Percentiles rank a stretch among this genome's conserved stretches.
phyloP scores from a whole-genome alignment of 2,113 vertebrate species.

The Antennarius striatus region DNA sequence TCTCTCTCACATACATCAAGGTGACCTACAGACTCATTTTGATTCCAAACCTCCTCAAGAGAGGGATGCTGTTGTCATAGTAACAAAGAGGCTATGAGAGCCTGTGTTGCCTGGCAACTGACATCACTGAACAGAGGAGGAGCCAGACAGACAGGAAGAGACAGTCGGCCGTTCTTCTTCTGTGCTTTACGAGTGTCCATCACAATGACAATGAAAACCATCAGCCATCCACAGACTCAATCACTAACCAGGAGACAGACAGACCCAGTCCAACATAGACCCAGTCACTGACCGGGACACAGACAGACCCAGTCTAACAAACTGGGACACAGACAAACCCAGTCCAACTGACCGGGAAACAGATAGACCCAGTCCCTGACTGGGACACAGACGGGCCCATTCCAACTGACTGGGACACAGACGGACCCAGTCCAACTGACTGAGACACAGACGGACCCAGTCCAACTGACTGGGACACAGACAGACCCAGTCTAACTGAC shows the following conservation, averaged over 20 bases:
- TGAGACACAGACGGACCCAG: background rate
- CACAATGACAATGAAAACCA: too few species aligned
- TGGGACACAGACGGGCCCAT: background rate
- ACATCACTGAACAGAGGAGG: slow-evolving; percentile 35
- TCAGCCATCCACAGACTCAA: too few species aligned
- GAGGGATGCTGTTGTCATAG: slow-evolving; percentile 28
- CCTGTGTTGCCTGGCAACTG: slow-evolving; percentile 26
- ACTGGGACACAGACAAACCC: too few species aligned
- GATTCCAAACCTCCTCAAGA: slow-evolving; percentile 1
- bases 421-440: background rate
- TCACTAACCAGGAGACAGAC: too few species aligned
- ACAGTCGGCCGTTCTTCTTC: too few species aligned
- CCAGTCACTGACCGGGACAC: too few species aligned
- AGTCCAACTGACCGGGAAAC: background rate
- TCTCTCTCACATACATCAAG: background rate
- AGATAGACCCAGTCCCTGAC: background rate
- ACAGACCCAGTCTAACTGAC: background rate
- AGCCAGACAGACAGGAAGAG: background rate
- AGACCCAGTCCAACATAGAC: too few species aligned
- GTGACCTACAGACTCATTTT: slow-evolving; percentile 10
- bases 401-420: too few species aligned
- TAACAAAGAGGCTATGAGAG: slow-evolving; percentile 18
- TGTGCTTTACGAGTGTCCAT: too few species aligned
- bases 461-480: too few species aligned
- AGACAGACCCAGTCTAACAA: background rate